Evolutionary conservation across 1,140 invertebrate genomes (phyloP).

Genomic region (Melanaphis sacchari): DNA sequence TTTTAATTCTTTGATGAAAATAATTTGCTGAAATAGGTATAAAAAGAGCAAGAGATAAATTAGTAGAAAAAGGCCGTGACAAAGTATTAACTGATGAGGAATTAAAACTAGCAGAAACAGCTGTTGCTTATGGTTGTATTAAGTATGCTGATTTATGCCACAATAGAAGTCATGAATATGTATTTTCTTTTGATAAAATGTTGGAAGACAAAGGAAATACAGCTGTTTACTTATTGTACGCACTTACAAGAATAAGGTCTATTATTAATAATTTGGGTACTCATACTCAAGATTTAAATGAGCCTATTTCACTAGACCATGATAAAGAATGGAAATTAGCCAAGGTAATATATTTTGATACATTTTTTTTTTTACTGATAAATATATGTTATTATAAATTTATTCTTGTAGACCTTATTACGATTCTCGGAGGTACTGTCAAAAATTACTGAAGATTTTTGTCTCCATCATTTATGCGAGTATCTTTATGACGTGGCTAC

Average conservation of each 20-base stretch:
- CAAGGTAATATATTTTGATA: constrained; percentile 68
- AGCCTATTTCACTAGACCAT: constrained; percentile 79
- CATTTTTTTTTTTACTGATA: background rate
- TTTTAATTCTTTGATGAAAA: background rate
- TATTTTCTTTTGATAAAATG: constrained; percentile 99
- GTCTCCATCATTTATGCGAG: constrained; percentile 91
- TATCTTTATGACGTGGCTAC: constrained; percentile 94
- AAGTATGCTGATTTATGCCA: constrained; percentile 98
- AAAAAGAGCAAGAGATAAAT: constrained; percentile 81
- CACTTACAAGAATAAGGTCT: constrained; percentile 91
- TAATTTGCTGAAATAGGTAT: constrained; percentile 68
- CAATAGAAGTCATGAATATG: constrained; percentile 92
- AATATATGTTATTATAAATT: constrained; percentile 44
- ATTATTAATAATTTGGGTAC: constrained; percentile 84
- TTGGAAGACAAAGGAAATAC: constrained; percentile 98
- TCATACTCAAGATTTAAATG: constrained; percentile 67
- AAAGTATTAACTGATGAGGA: constrained; percentile 85
- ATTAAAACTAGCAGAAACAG: constrained; percentile 82
- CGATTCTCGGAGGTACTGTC: constrained; percentile 89
- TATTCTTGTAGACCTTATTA: constrained; percentile 67
- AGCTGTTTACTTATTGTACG: constrained; percentile 96
- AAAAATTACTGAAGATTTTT: constrained; percentile 84
- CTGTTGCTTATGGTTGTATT: constrained; percentile 97
- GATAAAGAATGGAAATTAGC: constrained; percentile 95
- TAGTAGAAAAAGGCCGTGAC: constrained; percentile 90